Evolutionary conservation across 2,888 invertebrate genomes (phyloP).

Genomic region (Epinotia brunnichana): DNA sequence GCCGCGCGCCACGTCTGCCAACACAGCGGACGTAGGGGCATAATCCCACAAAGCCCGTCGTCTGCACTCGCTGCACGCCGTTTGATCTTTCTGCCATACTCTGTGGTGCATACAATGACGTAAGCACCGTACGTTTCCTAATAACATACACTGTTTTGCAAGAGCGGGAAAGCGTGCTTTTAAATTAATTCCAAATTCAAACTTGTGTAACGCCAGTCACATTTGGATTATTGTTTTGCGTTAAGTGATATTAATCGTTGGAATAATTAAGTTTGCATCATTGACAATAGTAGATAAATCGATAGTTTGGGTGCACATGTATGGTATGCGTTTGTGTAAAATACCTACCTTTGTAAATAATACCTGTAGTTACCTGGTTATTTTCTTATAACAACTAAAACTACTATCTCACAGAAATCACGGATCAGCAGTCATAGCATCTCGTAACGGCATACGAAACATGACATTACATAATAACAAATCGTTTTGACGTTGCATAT

Average conservation of each 20-base stretch:
- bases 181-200: conserved; percentile 43
- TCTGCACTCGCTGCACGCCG: conserved; percentile 38
- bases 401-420: no score
- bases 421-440: no score
- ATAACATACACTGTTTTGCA: neutral
- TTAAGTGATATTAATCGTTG: conserved; percentile 15
- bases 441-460: no score
- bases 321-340: no score
- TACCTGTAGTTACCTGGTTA: no score
- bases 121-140: neutral
- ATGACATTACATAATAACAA: no score
- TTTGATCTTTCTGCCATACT: conserved; percentile 36
- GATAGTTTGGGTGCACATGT: no score
- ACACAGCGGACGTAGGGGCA: conserved; percentile 42
- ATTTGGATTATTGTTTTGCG: conserved; percentile 33
- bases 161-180: conserved; percentile 17
- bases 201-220: conserved; percentile 38
- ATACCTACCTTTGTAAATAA: no score
- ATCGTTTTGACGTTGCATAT: no score
- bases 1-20: conserved; percentile 33
- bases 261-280: neutral
- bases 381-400: no score
- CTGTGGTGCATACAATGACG: conserved; percentile 2
- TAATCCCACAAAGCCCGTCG: conserved; percentile 43
- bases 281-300: neutral